Evolutionary conservation across 2,797 vertebrate genomes (phyloP).

Genomic region (Buphagus erythrorhynchus): DNA sequence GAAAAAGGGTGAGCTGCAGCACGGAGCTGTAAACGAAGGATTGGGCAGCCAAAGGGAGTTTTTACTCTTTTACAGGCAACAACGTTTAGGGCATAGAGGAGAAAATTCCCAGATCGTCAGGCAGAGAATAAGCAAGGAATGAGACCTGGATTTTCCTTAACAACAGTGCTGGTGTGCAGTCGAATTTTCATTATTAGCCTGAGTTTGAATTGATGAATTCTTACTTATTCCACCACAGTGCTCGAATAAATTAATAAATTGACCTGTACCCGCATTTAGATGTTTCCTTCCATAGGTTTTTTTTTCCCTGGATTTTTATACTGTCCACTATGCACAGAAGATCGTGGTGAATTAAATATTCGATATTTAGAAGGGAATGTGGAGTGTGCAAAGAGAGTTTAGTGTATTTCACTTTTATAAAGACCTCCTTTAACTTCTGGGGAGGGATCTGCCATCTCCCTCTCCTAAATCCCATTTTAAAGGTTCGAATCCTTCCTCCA

Average conservation of each 20-base stretch:
- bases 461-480: background rate
- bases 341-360: background rate
- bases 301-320: background rate
- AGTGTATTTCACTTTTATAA: background rate
- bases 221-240: background rate
- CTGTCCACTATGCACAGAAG: fast-evolving
- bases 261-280: background rate
- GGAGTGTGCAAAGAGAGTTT: background rate
- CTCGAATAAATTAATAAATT: background rate
- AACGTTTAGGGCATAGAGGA: background rate
- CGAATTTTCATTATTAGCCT: background rate
- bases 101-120: background rate
- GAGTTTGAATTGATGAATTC: background rate
- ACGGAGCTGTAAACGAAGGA: background rate
- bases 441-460: background rate
- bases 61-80: background rate
- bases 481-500: background rate
- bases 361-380: background rate
- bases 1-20: background rate
- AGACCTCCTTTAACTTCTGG: background rate
- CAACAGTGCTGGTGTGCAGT: background rate
- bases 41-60: background rate
- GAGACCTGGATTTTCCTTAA: background rate
- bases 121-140: background rate
- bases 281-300: fast-evolving